Conservation (phyloP, 92 coral and sea anemone genomes). For the Micromussa lordhowensis region DNA sequence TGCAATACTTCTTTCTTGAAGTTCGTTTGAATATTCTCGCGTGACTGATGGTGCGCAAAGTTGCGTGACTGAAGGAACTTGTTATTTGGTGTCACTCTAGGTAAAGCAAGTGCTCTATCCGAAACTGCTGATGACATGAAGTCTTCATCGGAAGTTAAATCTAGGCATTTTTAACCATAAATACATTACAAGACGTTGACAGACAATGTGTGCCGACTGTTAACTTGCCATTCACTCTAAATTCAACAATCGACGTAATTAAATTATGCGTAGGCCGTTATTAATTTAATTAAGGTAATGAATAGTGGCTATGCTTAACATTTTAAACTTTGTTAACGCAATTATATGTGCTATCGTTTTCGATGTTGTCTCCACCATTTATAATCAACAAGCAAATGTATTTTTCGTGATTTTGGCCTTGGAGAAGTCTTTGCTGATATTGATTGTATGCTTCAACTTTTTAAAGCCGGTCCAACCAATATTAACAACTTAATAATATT, state of each 20-base stretch:
- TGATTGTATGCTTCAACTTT: neutral
- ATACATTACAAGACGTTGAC: neutral
- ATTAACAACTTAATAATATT: neutral
- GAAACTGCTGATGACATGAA: neutral
- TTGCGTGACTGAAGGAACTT: neutral
- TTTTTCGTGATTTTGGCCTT: neutral
- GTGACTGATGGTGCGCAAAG: neutral
- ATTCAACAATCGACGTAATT: conserved; percentile 9
- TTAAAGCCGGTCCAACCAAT: neutral
- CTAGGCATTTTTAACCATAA: neutral
- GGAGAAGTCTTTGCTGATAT: neutral
- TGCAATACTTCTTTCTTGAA: neutral
- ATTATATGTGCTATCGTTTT: neutral
- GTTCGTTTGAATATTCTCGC: neutral
- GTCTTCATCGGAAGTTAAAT: neutral
- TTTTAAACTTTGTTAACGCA: neutral
- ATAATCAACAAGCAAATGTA: neutral
- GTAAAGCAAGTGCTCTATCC: neutral
- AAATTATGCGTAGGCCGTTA: neutral
- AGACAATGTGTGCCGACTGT: neutral
- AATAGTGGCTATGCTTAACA: neutral
- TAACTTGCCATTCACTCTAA: neutral
- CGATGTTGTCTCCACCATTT: neutral
- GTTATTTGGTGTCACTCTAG: neutral
- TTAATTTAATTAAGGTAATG: conserved; percentile 13